Conservation (phyloP, 2,888 invertebrate genomes). For the Thalpophila matura region DNA sequence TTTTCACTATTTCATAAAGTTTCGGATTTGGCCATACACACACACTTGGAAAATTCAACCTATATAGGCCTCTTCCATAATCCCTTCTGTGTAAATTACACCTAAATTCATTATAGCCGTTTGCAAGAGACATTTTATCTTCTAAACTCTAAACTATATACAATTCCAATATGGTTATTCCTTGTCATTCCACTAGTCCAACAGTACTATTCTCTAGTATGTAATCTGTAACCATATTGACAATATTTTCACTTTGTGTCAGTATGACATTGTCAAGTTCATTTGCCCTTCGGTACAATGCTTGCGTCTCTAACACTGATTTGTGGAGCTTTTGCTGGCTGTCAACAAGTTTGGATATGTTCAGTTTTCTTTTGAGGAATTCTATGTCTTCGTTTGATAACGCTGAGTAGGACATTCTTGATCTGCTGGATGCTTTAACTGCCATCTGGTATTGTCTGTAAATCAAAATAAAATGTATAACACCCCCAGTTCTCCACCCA, state of each 20-base stretch:
- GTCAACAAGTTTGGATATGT: conserved; percentile 80
- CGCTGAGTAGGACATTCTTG: conserved; percentile 79
- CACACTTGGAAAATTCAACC: no score
- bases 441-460: conserved; percentile 83
- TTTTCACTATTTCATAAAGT: no score
- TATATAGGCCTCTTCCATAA: neutral
- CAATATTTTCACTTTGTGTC: conserved; percentile 74
- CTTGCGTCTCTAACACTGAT: conserved; percentile 74
- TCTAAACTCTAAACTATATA: conserved; percentile 50
- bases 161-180: conserved; percentile 22
- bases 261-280: conserved; percentile 79
- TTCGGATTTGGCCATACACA: no score
- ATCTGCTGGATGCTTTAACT: conserved; percentile 73
- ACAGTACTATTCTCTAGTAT: conserved; percentile 83
- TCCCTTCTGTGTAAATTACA: neutral
- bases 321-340: conserved; percentile 79
- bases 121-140: neutral
- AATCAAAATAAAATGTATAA: conserved; percentile 30
- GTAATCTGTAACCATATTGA: conserved; percentile 78
- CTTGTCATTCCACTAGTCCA: conserved; percentile 62
- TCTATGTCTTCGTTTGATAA: conserved; percentile 85
- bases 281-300: conserved; percentile 71
- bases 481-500: no score
- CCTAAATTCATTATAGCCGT: neutral
- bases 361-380: conserved; percentile 82